Evolutionary conservation across 2,113 vertebrate genomes (phyloP), one percentile per base, ranked within the genome.

Genomic region (Pedetes capensis): DNA sequence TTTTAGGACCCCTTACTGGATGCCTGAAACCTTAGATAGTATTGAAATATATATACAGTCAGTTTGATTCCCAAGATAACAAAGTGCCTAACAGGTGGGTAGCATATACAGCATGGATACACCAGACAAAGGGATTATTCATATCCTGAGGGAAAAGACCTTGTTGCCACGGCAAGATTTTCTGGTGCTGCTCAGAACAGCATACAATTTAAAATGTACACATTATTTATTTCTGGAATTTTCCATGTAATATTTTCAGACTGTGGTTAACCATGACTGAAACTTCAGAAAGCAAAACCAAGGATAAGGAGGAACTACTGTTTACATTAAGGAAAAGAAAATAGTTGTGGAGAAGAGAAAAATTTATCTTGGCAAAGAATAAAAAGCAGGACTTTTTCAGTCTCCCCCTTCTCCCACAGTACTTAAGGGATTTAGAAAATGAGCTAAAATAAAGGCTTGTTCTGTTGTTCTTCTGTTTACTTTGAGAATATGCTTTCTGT

Each of bases 281-380:
- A 66, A 75, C 39, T 63, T 29, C 22, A 92, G 69, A 57, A 34
- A 92, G 63, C n/a, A 37, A 72, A 92, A 32, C 22, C 32, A 39
- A 39, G n/a, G 20, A 25, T 59, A 71, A 92, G 47, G 39, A n/a
- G 69, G 59, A 55, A n/a, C 4, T 53, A 23, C 18, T 59, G 42
- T 63, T 85, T 92, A 72, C 39, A 80, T 64, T 66, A 90, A 82
- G 71, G 29, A 89, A 88, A 57, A 86, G 27, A 69, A 84, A 91
- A 68, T 61, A 53, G 11, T 90, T 76, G 44, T 69, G 27, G 16
- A 83, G 51, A 89, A 71, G 18, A 29, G 32, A 57, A 87, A 93
- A 55, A 14, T 64, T 66, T 69, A 89, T 71, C 37, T 61, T 76
- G 22, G 17, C 53, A 59, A 75, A 91, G 39, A 53, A 27, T 57